Conservation (phyloP, 2,113 vertebrate species). For the Leuciscus idus region DNA sequence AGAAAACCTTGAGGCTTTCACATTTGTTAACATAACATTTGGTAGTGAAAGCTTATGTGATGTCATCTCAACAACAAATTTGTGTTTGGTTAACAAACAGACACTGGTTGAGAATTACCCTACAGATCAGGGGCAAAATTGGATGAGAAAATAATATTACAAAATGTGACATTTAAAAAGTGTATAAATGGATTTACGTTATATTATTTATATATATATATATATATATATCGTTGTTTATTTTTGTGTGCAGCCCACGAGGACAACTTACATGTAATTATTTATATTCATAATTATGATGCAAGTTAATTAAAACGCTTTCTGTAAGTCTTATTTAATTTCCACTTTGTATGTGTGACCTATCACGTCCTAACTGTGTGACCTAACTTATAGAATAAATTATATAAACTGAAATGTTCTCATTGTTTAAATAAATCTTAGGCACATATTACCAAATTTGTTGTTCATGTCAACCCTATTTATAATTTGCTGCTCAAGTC, state of each 20-base stretch:
- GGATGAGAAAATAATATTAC: no score
- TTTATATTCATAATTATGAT: background rate
- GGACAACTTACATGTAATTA: background rate
- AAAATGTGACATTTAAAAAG: no score
- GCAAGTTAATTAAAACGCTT: background rate
- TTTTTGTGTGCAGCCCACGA: background rate
- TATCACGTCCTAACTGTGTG: no score
- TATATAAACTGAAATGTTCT: background rate
- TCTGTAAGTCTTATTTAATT: background rate
- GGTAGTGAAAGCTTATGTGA: constrained; percentile 35
- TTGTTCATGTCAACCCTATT: background rate
- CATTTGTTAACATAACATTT: constrained; percentile 36
- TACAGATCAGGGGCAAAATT: background rate
- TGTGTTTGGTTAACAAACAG: background rate
- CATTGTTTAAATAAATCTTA: background rate
- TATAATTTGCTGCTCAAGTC: background rate
- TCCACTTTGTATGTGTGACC: background rate
- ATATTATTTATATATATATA: no score
- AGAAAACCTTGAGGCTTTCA: constrained; percentile 19
- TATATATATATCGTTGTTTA: background rate
- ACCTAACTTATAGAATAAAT: background rate
- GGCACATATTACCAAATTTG: background rate
- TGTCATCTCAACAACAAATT: background rate
- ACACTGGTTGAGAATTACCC: background rate
- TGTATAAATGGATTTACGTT: no score